Conservation (phyloP, 2,797 vertebrate species). For the Scolopax bukidnonensis region DNA sequence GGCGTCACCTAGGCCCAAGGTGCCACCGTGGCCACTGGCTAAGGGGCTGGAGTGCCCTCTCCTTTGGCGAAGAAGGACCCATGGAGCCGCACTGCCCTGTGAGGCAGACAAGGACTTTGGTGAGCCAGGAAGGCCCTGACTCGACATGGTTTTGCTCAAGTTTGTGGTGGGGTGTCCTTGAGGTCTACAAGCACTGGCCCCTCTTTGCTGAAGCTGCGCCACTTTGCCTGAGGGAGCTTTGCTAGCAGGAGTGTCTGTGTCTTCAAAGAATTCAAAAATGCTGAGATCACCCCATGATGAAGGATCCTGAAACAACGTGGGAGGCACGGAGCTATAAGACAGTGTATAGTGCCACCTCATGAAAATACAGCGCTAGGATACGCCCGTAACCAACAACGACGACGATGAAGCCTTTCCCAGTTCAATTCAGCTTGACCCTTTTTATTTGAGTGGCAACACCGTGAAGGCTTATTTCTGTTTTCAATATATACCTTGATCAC, state of each 20-base stretch:
- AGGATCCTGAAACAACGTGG: conserved; percentile 89
- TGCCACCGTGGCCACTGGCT: conserved; percentile 75
- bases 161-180: conserved; percentile 75
- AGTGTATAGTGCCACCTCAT: conserved; percentile 72
- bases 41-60: conserved; percentile 75
- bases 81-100: conserved; percentile 73
- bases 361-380: conserved; percentile 66
- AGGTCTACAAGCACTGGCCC: conserved; percentile 71
- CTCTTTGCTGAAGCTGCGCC: conserved; percentile 75
- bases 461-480: not conserved
- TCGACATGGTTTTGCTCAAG: conserved; percentile 67
- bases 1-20: conserved; percentile 79
- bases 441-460: not conserved
- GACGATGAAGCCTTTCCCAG: not conserved
- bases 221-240: conserved; percentile 76
- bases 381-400: not conserved
- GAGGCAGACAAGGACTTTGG: conserved; percentile 78
- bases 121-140: conserved; percentile 76
- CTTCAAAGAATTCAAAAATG: conserved; percentile 84
- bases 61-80: conserved; percentile 80
- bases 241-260: conserved; percentile 78
- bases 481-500: not conserved
- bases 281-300: conserved; percentile 86
- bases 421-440: not conserved
- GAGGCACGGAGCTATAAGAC: conserved; percentile 83